Conservation (phyloP, 2,113 vertebrate genomes). For the Hippocampus guttulatus region DNA sequence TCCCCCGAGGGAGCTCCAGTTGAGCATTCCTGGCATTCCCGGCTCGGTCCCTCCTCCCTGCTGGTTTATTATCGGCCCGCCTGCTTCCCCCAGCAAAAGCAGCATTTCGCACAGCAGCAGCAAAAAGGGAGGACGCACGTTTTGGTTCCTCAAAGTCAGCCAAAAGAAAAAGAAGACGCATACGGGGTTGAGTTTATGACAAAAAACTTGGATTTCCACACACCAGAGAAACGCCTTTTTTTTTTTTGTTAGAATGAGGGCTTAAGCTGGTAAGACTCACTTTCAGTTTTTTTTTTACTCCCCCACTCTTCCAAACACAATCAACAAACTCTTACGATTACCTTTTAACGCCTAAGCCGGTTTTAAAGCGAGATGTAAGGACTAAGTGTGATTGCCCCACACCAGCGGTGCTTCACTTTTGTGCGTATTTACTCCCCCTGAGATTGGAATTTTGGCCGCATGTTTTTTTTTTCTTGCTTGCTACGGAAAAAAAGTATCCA, state of each 20-base stretch:
- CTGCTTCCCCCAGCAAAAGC: conserved; percentile 53
- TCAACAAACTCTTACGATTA: not conserved
- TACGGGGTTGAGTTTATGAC: conserved; percentile 29
- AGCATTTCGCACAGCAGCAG: conserved; percentile 56
- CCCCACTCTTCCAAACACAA: not conserved
- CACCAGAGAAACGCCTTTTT: conserved; percentile 8
- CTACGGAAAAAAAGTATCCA: conserved; percentile 45
- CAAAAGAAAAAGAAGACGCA: not conserved
- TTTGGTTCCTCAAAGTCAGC: conserved; percentile 21
- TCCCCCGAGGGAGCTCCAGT: conserved; percentile 81
- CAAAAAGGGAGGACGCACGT: conserved; percentile 36
- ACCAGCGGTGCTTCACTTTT: conserved; percentile 16
- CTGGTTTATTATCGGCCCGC: conserved; percentile 77
- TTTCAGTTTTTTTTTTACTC: not conserved
- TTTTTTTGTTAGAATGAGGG: conserved; percentile 38
- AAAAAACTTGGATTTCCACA: conserved; percentile 23
- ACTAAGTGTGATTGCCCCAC: conserved; percentile 20
- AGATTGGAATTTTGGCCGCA: conserved; percentile 63
- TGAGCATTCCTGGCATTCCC: conserved; percentile 93
- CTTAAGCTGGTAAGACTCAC: conserved; percentile 62
- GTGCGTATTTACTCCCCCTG: conserved; percentile 52
- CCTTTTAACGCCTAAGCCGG: not conserved
- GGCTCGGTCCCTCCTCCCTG: conserved; percentile 70
- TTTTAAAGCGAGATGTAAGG: conserved; percentile 1
- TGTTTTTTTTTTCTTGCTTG: conserved; percentile 34